A percentile compares a stretch with the other conserved stretches of the same genome.
phyloP scores from a whole-genome alignment of 2,888 invertebrate species.

The Drosophila leonis region DNA sequence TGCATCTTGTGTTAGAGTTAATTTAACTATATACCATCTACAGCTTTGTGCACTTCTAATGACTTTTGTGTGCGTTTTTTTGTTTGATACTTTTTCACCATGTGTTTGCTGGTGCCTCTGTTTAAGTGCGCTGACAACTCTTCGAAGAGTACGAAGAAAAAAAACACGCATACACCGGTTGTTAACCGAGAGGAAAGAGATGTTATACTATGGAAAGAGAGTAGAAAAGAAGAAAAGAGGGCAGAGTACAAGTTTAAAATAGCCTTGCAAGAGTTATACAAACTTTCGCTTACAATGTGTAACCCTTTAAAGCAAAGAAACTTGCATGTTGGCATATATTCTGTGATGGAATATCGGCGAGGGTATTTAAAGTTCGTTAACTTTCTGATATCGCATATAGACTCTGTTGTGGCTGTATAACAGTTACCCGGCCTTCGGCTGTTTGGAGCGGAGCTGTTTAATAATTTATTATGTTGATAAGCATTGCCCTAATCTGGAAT shows the following conservation, averaged over 20 bases:
- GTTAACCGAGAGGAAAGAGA: constrained; percentile 13
- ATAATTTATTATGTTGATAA: constrained; percentile 42
- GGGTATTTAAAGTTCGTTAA: constrained; percentile 3
- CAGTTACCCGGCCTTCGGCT: constrained; percentile 20
- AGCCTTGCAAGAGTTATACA: background rate
- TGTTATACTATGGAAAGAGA: background rate
- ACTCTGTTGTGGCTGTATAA: constrained; percentile 27
- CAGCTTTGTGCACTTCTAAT: constrained; percentile 6
- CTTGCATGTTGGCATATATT: background rate
- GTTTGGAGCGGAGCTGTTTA: constrained; percentile 13
- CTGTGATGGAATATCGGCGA: background rate
- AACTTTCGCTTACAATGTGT: background rate
- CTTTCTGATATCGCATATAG: background rate
- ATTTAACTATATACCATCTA: constrained; percentile 21
- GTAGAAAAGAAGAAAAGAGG: background rate
- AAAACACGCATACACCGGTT: constrained; percentile 29
- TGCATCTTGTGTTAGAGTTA: constrained; percentile 6
- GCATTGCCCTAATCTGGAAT: constrained; percentile 25
- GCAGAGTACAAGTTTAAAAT: background rate
- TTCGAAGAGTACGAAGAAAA: background rate
- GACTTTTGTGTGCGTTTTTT: background rate
- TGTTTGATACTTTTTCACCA: constrained; percentile 4
- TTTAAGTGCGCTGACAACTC: constrained; percentile 41
- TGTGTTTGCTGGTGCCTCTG: constrained; percentile 22
- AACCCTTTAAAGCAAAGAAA: background rate